Conservation (phyloP, 2,888 invertebrate species). For the Eupithecia vulgata region DNA sequence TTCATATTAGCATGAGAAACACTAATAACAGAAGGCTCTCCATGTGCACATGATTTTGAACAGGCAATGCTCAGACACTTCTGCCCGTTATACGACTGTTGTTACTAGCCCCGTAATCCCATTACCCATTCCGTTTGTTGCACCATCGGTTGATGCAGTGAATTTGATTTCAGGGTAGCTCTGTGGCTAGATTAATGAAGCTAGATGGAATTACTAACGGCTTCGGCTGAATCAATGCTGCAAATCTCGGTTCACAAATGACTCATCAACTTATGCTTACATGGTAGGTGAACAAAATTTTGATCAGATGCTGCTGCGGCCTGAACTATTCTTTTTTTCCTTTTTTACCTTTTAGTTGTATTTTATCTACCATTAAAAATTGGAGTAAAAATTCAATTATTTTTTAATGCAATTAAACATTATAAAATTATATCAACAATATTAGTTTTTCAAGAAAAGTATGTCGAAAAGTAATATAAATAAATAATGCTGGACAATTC, state of each 20-base stretch:
- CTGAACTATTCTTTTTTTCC: no score
- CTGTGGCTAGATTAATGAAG: conserved; percentile 32
- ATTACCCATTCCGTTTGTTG: conserved; percentile 36
- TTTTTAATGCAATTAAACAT: no score
- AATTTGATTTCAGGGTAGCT: conserved; percentile 28
- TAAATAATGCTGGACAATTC: no score
- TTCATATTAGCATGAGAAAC: background rate
- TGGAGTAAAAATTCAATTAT: no score
- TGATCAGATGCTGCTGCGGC: no score
- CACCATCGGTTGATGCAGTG: conserved; percentile 27
- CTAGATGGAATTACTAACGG: conserved; percentile 27
- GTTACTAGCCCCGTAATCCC: conserved; percentile 24
- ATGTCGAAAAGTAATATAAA: no score
- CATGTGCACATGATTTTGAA: background rate
- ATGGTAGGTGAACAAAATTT: background rate
- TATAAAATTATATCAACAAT: no score
- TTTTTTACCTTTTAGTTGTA: no score
- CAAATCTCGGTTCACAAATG: background rate
- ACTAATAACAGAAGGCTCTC: background rate
- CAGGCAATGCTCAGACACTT: conserved; percentile 15
- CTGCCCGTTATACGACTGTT: background rate
- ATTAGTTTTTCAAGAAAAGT: no score
- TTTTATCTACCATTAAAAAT: no score
- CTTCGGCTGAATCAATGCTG: conserved; percentile 10
- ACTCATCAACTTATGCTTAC: background rate